Evolutionary conservation across 2,888 invertebrate species (phyloP), one percentile per base, ranked within the genome.

Genomic region (Drosophila percnosoma): DNA sequence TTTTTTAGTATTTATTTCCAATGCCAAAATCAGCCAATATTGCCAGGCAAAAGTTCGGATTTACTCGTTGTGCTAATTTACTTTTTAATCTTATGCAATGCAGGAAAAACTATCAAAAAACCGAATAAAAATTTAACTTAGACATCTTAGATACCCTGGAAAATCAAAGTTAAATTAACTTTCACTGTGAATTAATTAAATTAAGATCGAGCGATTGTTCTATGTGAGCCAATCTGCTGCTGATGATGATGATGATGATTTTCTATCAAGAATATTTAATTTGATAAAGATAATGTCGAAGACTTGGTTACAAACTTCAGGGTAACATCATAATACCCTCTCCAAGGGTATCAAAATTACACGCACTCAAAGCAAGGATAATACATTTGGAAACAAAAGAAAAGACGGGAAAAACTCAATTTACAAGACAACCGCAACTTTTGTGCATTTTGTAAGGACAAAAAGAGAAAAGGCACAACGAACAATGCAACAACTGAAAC

Each of bases 1-100:
- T 38, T 27, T 29, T n/a, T 59, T n/a, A 38, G 8, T 51, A 11
- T 27, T 31, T 38, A 18, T 38, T 18, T 18, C 8, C 18, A n/a
- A 21, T 34, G 11, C 2, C 51, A 36, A 58, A 68, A 34, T n/a
- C 48, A 21, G 54, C 11, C 7, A 29, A 29, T n/a, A 49, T 15
- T 45, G 57, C 11, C 21, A 27, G 48, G 29, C 52, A 53, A 58
- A 83, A 65, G 66, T 68, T 68, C 55, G 53, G 54, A 51, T 52
- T 67, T 52, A 64, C 55, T 63, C 45, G 52, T 31, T 70, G 60
- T 64, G 65, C 65, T 77, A 75, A 83, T 86, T 80, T 75, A 61
- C 64, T 75, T 83, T 75, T 78, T 78, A 73, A 69, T 67, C 45
- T 27, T 67, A 65, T 67, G 51, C 31, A 52, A 36, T 15, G 34